Evolutionary conservation across 2,888 invertebrate genomes (phyloP).

Genomic region (Phalera bucephala): DNA sequence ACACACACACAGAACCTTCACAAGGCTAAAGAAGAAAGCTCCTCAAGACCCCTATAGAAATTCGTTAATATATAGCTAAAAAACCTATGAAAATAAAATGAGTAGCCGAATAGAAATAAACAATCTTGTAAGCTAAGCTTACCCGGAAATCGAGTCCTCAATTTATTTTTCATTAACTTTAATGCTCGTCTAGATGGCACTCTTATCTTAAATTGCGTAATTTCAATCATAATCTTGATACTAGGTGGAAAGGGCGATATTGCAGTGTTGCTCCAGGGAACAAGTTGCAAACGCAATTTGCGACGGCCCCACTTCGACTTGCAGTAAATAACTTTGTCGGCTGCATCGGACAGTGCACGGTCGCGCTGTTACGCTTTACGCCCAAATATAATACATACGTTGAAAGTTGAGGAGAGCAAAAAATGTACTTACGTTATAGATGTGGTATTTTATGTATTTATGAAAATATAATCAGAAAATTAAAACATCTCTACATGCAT

Average conservation of each 20-base stretch:
- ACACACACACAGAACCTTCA: too few relatives aligned
- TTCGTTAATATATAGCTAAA: too few relatives aligned
- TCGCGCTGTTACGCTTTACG: constrained; percentile 10
- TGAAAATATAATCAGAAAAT: too few relatives aligned
- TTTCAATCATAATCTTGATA: constrained; percentile 27
- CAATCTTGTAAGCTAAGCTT: too few relatives aligned
- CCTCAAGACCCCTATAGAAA: too few relatives aligned
- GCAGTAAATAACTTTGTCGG: constrained; percentile 68
- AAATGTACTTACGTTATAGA: too few relatives aligned
- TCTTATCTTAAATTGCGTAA: constrained; percentile 28
- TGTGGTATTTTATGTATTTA: too few relatives aligned
- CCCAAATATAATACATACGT: background rate
- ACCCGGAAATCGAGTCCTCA: constrained; percentile 3
- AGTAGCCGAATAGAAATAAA: too few relatives aligned
- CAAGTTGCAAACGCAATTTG: constrained; percentile 71
- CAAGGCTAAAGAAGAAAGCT: too few relatives aligned
- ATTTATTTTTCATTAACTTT: constrained; percentile 18
- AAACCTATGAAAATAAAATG: too few relatives aligned
- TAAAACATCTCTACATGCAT: too few relatives aligned
- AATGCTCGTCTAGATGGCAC: constrained; percentile 5
- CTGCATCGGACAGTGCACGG: constrained; percentile 43
- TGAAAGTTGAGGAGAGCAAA: too few relatives aligned
- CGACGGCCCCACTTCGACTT: constrained; percentile 55
- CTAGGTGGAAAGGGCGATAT: constrained; percentile 42
- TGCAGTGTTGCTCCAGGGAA: constrained; percentile 49